Evolutionary conservation across 2,888 invertebrate genomes (phyloP).

Genomic region (Bellardia bayeri): DNA sequence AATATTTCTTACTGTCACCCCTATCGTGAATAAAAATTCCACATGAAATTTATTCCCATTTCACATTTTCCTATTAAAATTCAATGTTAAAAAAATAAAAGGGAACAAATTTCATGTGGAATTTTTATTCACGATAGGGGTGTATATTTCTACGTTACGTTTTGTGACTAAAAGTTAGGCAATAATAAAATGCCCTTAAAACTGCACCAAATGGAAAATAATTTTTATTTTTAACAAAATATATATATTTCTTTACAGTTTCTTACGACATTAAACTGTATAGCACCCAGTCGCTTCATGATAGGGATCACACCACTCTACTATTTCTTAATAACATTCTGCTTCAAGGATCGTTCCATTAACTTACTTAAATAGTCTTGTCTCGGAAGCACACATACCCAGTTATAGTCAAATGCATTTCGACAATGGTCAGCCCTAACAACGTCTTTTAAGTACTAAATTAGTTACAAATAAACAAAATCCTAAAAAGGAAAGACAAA

Average conservation of each 20-base stretch:
- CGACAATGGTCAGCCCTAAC: conserved; percentile 57
- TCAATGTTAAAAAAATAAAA: no score
- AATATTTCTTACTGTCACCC: not conserved
- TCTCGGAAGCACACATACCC: not conserved
- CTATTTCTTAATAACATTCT: not conserved
- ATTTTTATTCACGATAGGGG: no score
- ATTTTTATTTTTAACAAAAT: not conserved
- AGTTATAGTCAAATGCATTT: conserved; percentile 12
- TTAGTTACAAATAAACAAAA: conserved; percentile 10
- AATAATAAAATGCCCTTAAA: not conserved
- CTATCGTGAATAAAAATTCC: no score
- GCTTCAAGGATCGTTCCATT: not conserved
- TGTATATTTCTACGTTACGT: not conserved
- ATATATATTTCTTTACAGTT: not conserved
- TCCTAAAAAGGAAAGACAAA: conserved; percentile 19
- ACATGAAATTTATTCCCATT: no score
- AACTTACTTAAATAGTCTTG: conserved; percentile 12
- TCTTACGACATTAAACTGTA: not conserved
- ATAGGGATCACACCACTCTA: not conserved
- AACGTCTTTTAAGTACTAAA: conserved; percentile 54
- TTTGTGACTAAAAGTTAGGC: not conserved
- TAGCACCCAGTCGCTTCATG: not conserved
- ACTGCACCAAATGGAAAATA: not conserved
- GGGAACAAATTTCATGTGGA: no score
- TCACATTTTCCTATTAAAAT: no score